Percentiles rank a stretch among this genome's conserved stretches.
phyloP scores from a whole-genome alignment of 2,797 vertebrate species.

The Schizothorax lantsangensis region DNA sequence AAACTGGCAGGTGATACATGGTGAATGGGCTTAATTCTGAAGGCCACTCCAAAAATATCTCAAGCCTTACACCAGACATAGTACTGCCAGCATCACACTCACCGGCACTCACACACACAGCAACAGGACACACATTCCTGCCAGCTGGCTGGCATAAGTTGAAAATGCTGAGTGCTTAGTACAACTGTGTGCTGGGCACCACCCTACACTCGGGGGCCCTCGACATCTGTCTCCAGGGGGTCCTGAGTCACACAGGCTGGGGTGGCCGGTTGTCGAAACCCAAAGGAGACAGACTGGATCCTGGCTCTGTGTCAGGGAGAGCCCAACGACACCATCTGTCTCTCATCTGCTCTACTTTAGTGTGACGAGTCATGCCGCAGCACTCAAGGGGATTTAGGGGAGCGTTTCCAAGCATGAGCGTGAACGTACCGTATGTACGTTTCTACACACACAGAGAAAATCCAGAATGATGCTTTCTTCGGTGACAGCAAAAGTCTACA shows the following conservation, averaged over 20 bases:
- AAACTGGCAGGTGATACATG: conserved; percentile 64
- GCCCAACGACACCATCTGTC: conserved; percentile 68
- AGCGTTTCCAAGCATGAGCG: neutral
- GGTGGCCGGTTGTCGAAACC: conserved; percentile 47
- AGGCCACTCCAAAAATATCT: conserved; percentile 66
- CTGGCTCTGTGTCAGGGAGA: conserved; percentile 60
- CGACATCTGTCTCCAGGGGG: conserved; percentile 30
- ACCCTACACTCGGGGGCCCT: conserved; percentile 42
- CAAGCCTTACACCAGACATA: conserved; percentile 52
- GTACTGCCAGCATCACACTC: conserved; percentile 29
- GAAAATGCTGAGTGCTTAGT: conserved; percentile 41
- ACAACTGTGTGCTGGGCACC: conserved; percentile 1
- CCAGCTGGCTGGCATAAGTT: conserved; percentile 61
- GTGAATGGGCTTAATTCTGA: conserved; percentile 57
- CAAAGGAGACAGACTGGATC: conserved; percentile 48
- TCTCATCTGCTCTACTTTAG: conserved; percentile 67
- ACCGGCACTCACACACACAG: conserved; percentile 42
- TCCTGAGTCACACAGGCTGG: conserved; percentile 63
- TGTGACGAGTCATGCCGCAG: neutral
- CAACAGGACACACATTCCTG: conserved; percentile 38
- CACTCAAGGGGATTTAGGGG: conserved; percentile 25
- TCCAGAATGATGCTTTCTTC: neutral
- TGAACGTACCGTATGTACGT: conserved; percentile 3
- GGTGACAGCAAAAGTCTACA: conserved; percentile 38
- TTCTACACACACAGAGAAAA: conserved; percentile 39